Base-by-base conservation (phyloP, 2,797 vertebrate genomes). In the Silurus lanzhouensis region DNA sequence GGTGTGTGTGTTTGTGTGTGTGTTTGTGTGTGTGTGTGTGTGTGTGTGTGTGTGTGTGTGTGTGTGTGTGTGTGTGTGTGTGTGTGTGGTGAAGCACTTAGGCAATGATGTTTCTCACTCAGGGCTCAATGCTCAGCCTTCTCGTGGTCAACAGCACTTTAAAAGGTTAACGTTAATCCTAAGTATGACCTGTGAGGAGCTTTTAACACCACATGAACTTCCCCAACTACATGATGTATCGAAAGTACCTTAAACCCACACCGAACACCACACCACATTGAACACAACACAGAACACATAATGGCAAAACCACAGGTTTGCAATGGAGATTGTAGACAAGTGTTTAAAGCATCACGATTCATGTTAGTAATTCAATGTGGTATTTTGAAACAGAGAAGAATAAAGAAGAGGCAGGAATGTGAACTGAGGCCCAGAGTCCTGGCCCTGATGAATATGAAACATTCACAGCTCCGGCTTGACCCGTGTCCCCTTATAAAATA, bases 81-180 rank as follows among this genome's bases (percentile, higher is more conserved):
- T 90, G 92, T 92, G 92, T 91, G 92, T 92, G 94, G 93, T 93
- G 93, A 95, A 93, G 94, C 95, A 96, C 95, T 95, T 95, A 95
- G 94, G 92, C 93, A 92, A 94, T 95, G 95, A 94, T 92, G 81
- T 89, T 87, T 87, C 57, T 60, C 57, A 77, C 75, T 77, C 57
- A 60, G 52, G 88, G 87, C 85, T 87, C 87, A 89, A 93, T 93
- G 93, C 92, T 52, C 48, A 94, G 82, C 91, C 92, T 93, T 95
- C 94, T 93, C 94, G 94, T 92, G 94, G 94, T 95, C 95, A 94
- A 92, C 94, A 93, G 94, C 93, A 92, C 95, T 95, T 95, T 94
- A 94, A 95, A 95, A 95, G 94, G 95, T 95, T 95, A 95, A 95
- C 94, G 93, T 95, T 95, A 95, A 92, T 90, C 88, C 84, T 86